Evolutionary conservation across 1,140 invertebrate species (phyloP), one percentile per base, ranked within the genome.

Genomic region (Drosophila quadrilineata): DNA sequence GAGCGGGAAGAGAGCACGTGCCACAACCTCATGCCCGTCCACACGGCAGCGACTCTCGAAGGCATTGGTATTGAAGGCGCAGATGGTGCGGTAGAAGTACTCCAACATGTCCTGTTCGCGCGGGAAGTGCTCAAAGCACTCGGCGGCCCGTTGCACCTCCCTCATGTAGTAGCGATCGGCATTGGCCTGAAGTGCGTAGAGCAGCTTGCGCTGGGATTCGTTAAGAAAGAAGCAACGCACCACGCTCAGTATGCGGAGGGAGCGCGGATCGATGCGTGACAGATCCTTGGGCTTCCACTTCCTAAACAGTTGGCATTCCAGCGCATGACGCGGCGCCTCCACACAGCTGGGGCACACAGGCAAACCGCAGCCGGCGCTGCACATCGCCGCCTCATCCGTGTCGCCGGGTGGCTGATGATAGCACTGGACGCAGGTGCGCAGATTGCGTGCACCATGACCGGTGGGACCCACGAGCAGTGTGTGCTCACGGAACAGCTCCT

Each of bases 1-100:
- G 12, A 95, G 88, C 2, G 95, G 94, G 88, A 94, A 96, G 3
- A 96, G 88, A 2, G 94, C 95, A 60, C 94, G 91, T 22, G 94
- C 88, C 71, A 92, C 92, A 21, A 92, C 90, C 50, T 89, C 73
- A 58, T 92, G 89, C 16, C 90, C 88, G 24, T 90, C 90, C 2
- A 82, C 76, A 0, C 89, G 90, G 57, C 93, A 91, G 10, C 91
- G 88, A 29, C 93, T 93, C 90, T 95, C 94, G 68, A 95, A 95
- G 4, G 94, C 93, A 73, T 95, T 95, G 1, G 94, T 93, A 75
- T 95, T 94, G 64, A 95, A 91, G 21, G 92, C 91, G 45, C 91
- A 92, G 69, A 93, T 93, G 21, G 85, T 88, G 54, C 87, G 87
- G 57, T 86, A 72, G 57, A 89, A 88, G 41, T 72, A 89, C 26